Evolutionary conservation across 2,888 invertebrate genomes (phyloP).

Genomic region (Sicus ferrugineus): DNA sequence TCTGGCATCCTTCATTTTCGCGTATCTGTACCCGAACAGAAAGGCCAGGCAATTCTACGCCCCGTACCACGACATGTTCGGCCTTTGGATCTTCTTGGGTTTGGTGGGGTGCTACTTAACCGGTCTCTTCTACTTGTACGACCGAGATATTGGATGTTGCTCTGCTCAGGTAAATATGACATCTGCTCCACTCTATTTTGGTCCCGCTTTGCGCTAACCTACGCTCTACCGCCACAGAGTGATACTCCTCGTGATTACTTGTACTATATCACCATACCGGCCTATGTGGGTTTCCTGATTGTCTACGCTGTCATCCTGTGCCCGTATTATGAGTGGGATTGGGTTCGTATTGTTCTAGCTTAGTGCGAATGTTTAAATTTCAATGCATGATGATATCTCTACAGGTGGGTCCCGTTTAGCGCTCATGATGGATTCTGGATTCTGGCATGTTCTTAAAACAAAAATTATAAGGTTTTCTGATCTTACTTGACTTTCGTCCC

Average conservation of each 20-base stretch:
- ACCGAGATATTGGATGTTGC: not conserved
- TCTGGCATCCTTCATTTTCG: slow-evolving; percentile 27
- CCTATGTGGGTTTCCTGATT: slow-evolving; percentile 20
- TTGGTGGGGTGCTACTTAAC: slow-evolving; percentile 29
- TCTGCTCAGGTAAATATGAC: not conserved
- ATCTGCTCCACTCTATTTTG: not conserved
- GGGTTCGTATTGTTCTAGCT: slow-evolving; percentile 28
- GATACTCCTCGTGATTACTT: not conserved
- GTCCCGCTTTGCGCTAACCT: not conserved
- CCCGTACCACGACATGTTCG: slow-evolving; percentile 37
- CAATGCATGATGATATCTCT: not conserved
- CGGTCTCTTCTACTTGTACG: slow-evolving; percentile 23
- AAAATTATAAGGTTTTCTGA: too few relatives aligned
- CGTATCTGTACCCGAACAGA: slow-evolving; percentile 30
- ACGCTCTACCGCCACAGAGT: too few relatives aligned
- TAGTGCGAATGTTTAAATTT: not conserved
- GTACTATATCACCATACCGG: not conserved
- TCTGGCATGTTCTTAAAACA: not conserved
- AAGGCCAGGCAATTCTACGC: slow-evolving; percentile 30
- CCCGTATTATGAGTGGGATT: slow-evolving; percentile 40
- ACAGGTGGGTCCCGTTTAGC: not conserved
- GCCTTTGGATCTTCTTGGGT: slow-evolving; percentile 35
- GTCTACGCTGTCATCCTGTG: slow-evolving; percentile 24
- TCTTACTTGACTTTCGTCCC: too few relatives aligned
- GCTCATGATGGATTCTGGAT: too few relatives aligned